Evolutionary conservation across 2,797 vertebrate species (phyloP).

Genomic region (Clarias fuscus): DNA sequence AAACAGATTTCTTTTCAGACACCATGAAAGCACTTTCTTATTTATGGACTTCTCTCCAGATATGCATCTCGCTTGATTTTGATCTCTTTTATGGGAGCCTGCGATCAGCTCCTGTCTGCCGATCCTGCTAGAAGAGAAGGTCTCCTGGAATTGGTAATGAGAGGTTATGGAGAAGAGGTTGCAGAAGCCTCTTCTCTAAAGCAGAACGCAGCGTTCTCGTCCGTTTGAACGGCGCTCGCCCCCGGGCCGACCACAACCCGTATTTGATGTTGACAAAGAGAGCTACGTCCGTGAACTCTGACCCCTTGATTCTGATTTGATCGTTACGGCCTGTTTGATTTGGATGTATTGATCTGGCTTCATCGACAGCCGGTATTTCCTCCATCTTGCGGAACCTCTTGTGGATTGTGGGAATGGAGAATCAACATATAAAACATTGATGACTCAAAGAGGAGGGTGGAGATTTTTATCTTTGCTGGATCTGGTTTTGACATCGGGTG

Average conservation of each 20-base stretch:
- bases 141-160: background rate
- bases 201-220: background rate
- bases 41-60: background rate
- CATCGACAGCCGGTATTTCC: constrained; percentile 11
- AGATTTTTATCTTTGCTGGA: background rate
- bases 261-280: constrained; percentile 36
- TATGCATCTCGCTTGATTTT: background rate
- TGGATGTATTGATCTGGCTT: constrained; percentile 49
- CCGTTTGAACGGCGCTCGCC: background rate
- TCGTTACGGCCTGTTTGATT: constrained; percentile 48
- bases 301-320: constrained; percentile 50
- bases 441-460: background rate
- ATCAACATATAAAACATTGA: background rate
- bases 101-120: background rate
- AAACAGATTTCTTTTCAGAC: background rate
- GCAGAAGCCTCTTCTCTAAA: background rate
- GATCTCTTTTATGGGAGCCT: background rate
- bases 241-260: background rate
- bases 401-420: background rate
- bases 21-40: background rate
- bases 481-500: background rate
- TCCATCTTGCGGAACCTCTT: background rate
- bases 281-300: constrained; percentile 44
- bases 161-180: background rate
- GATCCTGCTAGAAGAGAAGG: background rate